These are phyloP conservation scores for Falco peregrinus DNA, from an alignment of 2,797 vertebrate species.

Conservation along the genomic window DNA sequence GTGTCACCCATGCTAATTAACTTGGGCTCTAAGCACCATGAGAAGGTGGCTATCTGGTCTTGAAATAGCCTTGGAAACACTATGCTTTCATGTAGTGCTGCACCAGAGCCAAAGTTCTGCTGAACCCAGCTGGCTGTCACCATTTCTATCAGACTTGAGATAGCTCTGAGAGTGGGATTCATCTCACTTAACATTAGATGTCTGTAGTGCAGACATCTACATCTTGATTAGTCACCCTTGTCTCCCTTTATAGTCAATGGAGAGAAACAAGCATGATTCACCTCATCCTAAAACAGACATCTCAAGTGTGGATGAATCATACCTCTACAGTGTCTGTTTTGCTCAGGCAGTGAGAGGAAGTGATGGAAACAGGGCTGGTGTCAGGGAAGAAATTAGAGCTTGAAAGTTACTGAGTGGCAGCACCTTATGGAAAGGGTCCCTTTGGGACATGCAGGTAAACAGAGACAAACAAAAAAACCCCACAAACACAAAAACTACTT, in stretches of 20 bases:
- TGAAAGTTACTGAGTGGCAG: neutral
- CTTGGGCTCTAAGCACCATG: neutral
- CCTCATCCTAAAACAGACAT: slow-evolving; percentile 13
- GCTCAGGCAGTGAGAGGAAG: neutral
- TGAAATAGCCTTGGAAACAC: neutral
- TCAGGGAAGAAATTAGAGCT: neutral
- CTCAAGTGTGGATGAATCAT: slow-evolving; percentile 43
- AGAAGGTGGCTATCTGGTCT: neutral
- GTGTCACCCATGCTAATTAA: neutral
- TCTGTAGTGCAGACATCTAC: slow-evolving; percentile 13
- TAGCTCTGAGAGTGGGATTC: neutral
- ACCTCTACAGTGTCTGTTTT: slow-evolving; percentile 1
- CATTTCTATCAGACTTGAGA: neutral
- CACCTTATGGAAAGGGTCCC: neutral
- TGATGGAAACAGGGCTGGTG: neutral
- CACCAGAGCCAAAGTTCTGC: neutral
- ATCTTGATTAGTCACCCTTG: slow-evolving; percentile 31
- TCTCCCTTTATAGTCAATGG: slow-evolving; percentile 26
- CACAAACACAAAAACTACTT: no score
- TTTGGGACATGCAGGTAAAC: neutral
- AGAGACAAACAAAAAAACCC: no score
- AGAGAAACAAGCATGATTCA: slow-evolving; percentile 38
- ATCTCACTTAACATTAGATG: slow-evolving; percentile 8
- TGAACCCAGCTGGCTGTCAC: slow-evolving; percentile 15
- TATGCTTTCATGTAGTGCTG: neutral